Base-by-base conservation (phyloP, 1,140 invertebrate species). In the Bacillus rossius region DNA sequence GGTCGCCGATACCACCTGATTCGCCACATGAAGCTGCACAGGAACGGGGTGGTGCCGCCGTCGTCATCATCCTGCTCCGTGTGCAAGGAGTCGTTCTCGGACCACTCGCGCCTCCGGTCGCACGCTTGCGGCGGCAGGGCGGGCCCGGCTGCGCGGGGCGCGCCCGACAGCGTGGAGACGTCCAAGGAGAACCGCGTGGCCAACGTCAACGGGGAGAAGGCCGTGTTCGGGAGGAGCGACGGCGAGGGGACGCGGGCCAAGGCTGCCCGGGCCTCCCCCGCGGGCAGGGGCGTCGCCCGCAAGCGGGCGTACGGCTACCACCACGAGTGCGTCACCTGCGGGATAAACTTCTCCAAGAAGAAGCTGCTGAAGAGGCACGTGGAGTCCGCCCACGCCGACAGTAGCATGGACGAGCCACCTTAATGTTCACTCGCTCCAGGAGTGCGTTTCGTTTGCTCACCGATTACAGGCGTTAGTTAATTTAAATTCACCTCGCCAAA, bases 1-100 rank as follows among this genome's bases (percentile, higher is more conserved):
- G 61, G 61, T n/a, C 48, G 64, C 2, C 54, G 60, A 14, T 64
- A 62, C 51, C 64, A 67, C 51, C 53, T 67, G 1, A 34, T 60
- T 10, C 61, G 65, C 1, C 65, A 67, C 45, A 38, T 63, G 49
- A 66, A 66, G 42, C 43, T 34, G 2, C 55, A 57, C 49, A 40
- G n/a, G 2, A 34, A 20, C 22, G 37, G 41, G 19, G 52, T 40
- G 16, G 37, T 41, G 23, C 16, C 55, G n/a, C 41, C 16, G 16
- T 26, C 23, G 1, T n/a, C 51, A n/a, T 57, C 50, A n/a, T 34
- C 37, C 19, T 57, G 55, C 34, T 57, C 55, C 5, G 23, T 47
- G 1, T 57, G 55, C 19, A 57, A 49, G 20, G 43, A 19, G 10
- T 50, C 45, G 20, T 57, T 57, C 26, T 22, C 22, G 13, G 23